These are phyloP conservation scores for Lerista edwardsae DNA, from an alignment of 2,797 vertebrate genomes.

Conservation along the genomic window DNA sequence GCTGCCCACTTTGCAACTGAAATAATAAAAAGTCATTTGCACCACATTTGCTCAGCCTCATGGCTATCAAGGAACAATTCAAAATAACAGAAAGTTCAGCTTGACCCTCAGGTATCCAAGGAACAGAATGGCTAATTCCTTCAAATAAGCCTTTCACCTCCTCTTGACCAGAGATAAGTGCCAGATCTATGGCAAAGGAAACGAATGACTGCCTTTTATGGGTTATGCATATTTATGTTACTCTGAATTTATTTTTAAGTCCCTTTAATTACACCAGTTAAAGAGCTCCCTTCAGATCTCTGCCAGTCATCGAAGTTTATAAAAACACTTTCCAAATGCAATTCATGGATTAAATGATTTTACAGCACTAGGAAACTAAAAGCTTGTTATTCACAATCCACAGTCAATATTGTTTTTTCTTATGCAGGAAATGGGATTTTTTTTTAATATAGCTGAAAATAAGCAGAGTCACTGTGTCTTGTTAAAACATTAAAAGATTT, in stretches of 20 bases:
- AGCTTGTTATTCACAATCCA: constrained; percentile 57
- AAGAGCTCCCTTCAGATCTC: constrained; percentile 58
- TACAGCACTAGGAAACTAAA: constrained; percentile 60
- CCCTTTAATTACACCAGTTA: constrained; percentile 60
- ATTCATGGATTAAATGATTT: constrained; percentile 55
- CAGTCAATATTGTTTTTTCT: constrained; percentile 65
- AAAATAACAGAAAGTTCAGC: too few relatives aligned
- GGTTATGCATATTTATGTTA: constrained; percentile 33
- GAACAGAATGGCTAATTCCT: constrained; percentile 51
- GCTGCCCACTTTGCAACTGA: too few relatives aligned
- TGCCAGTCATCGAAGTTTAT: constrained; percentile 21
- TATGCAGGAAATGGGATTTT: constrained; percentile 66
- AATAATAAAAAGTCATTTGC: too few relatives aligned
- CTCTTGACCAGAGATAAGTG: constrained; percentile 51
- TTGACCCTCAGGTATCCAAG: constrained; percentile 58
- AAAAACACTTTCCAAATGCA: constrained; percentile 58
- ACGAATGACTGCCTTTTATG: constrained; percentile 32
- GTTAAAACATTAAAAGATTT: constrained; percentile 70
- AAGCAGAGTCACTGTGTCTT: constrained; percentile 73
- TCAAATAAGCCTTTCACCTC: constrained; percentile 62
- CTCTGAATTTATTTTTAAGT: constrained; percentile 65
- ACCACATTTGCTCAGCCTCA: too few relatives aligned
- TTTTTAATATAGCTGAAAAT: constrained; percentile 68
- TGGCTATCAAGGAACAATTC: too few relatives aligned
- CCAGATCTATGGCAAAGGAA: constrained; percentile 41